Percentiles rank a stretch among this genome's conserved stretches.
Evolutionary conservation across 2,888 invertebrate genomes (phyloP).

Genomic region (Oligia latruncula): DNA sequence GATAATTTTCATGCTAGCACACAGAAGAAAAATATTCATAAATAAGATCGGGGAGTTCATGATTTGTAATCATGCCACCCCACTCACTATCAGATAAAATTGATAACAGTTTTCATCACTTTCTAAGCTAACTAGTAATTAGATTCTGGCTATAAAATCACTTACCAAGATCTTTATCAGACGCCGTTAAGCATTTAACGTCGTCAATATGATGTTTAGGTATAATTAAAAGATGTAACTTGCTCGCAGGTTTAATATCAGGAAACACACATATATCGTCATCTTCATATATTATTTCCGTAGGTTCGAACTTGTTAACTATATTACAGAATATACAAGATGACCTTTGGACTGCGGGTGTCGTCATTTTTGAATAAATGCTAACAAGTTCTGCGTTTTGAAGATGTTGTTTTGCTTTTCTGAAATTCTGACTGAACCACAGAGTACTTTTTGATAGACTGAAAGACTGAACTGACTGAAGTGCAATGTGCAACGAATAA

Average conservation of each 20-base stretch:
- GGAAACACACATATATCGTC: conserved; percentile 94
- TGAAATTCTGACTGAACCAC: no score
- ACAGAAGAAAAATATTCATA: not conserved
- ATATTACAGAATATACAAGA: conserved; percentile 95
- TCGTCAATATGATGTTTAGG: conserved; percentile 94
- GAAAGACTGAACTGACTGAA: not conserved
- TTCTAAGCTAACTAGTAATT: conserved; percentile 6
- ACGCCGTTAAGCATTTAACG: conserved; percentile 91
- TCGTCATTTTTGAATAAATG: conserved; percentile 68
- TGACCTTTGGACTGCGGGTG: conserved; percentile 67
- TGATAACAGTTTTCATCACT: conserved; percentile 48
- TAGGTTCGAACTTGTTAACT: conserved; percentile 89
- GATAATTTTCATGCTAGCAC: not conserved
- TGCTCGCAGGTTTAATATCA: conserved; percentile 95
- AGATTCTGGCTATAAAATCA: conserved; percentile 16
- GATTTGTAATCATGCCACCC: conserved; percentile 24
- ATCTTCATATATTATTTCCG: conserved; percentile 92
- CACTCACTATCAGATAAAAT: conserved; percentile 11
- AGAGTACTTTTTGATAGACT: no score
- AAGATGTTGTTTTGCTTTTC: conserved; percentile 30
- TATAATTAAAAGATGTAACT: conserved; percentile 94
- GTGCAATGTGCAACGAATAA: not conserved
- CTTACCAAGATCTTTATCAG: conserved; percentile 93
- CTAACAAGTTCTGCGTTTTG: not conserved
- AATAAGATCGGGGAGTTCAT: conserved; percentile 16